Base-by-base conservation (phyloP, 2,888 invertebrate genomes). In the Oligia latruncula region DNA sequence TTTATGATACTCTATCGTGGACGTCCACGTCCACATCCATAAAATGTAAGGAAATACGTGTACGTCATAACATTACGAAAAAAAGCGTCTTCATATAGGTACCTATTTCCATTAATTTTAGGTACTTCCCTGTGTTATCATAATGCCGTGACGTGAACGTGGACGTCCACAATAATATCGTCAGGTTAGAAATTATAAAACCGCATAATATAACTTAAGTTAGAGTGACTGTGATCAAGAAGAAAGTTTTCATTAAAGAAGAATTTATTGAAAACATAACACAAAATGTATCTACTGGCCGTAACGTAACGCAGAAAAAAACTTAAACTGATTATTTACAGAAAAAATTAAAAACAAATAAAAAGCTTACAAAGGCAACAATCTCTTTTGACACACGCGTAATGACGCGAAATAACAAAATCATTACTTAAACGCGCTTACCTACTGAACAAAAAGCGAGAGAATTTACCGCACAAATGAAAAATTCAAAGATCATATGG, bases 401-500 rank as follows among this genome's bases (percentile, higher is more conserved):
- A 78, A 68, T 81, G 40, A 64, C 49, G 76, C 46, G 20, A 71
- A 74, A 81, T 84, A 77, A 81, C 62, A 78, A 84, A 87, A 86
- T 81, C 74, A 87, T 87, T 81, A 85, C 73, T 35, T 40, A 87
- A 71, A 76, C 78, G 65, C 75, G 78, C 65, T n/a, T 43, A 60
- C 17, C 35, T 52, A 35, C 71, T 40, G 68, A 87, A 81, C 71
- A 73, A 87, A 84, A 78, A 76, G 60, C 66, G 60, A 29, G 5
- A 73, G 23, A 81, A 80, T 65, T 71, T 72, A 74, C 62, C 46
- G 23, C 71, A 80, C 77, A 87, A 89, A 89, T 87, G 71, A 78
- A 84, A 90, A 87, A 90, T 86, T 84, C 87, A 87, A 87, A 84
- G 87, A 80, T 89, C 85, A 87, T 84, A 84, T 82, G 86, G 74